Evolutionary conservation across 2,797 vertebrate species (phyloP).

Genomic region (Alfaro cultratus): DNA sequence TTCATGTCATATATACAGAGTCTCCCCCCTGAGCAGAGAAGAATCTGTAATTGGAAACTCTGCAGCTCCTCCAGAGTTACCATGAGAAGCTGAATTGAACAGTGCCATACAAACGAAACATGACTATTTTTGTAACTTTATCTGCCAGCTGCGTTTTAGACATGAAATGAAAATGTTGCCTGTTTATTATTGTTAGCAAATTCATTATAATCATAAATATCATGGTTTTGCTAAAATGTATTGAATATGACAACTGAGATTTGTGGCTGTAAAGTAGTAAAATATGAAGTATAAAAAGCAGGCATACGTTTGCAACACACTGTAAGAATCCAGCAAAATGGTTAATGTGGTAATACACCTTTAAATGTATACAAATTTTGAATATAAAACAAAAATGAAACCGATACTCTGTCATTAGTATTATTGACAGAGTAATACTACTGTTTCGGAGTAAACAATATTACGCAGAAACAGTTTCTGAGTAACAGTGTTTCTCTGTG

Average conservation of each 20-base stretch:
- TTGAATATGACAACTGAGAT: neutral
- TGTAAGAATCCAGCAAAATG: neutral
- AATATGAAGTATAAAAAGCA: neutral
- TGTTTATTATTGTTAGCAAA: neutral
- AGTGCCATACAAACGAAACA: no score
- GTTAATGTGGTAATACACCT: neutral
- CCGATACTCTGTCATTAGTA: neutral
- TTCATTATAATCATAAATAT: neutral
- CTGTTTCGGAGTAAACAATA: no score
- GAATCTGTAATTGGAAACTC: neutral
- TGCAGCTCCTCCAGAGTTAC: neutral
- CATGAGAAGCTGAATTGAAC: neutral
- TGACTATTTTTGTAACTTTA: no score
- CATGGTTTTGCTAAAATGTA: neutral
- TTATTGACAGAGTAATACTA: no score
- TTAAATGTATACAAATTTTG: neutral
- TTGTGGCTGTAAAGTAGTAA: neutral
- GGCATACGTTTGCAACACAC: neutral
- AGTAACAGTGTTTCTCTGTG: neutral
- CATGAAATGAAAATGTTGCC: neutral
- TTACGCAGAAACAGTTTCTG: neutral
- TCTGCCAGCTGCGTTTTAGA: neutral
- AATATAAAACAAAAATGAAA: constrained; percentile 1
- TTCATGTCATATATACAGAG: neutral
- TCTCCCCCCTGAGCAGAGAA: neutral